A percentile compares a stretch with the other conserved stretches of the same genome.
These are phyloP conservation scores for Lichenostomus cassidix DNA, from an alignment of 2,113 vertebrate genomes.

Conservation along the genomic window DNA sequence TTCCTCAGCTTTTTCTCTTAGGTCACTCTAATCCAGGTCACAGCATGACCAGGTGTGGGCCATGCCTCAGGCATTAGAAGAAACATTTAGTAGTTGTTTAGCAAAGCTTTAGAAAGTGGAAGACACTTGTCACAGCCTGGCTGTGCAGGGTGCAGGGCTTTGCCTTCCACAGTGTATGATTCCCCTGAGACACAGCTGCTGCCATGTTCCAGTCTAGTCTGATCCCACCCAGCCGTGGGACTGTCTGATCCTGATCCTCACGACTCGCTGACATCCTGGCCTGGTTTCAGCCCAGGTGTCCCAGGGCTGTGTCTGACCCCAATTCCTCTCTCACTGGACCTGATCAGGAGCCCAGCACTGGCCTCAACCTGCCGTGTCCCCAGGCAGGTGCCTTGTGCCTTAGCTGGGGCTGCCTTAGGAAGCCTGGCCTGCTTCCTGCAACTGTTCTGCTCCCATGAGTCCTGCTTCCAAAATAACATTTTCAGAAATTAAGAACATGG, in stretches of 20 bases:
- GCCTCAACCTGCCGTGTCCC: neutral
- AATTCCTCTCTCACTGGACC: neutral
- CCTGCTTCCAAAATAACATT: neutral
- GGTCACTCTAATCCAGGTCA: neutral
- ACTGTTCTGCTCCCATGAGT: neutral
- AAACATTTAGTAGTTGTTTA: neutral
- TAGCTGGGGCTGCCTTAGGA: neutral
- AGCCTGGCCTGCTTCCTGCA: neutral
- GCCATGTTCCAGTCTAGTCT: fast-evolving
- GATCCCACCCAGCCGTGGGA: neutral
- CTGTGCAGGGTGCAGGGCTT: neutral
- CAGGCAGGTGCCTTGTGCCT: too few species aligned
- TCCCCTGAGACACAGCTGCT: neutral
- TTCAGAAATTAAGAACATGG: neutral
- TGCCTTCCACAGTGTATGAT: neutral
- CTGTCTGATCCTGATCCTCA: too few species aligned
- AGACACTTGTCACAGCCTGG: neutral
- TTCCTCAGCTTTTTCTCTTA: neutral
- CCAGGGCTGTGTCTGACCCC: neutral
- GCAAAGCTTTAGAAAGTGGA: neutral
- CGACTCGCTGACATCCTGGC: neutral
- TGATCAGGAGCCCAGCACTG: too few species aligned
- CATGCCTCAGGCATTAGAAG: neutral
- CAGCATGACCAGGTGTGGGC: neutral
- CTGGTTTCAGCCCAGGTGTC: neutral